Percentiles rank a stretch among this genome's conserved stretches.
Conservation (phyloP, 2,797 vertebrate genomes). For the Crocodylus rhombifer region DNA sequence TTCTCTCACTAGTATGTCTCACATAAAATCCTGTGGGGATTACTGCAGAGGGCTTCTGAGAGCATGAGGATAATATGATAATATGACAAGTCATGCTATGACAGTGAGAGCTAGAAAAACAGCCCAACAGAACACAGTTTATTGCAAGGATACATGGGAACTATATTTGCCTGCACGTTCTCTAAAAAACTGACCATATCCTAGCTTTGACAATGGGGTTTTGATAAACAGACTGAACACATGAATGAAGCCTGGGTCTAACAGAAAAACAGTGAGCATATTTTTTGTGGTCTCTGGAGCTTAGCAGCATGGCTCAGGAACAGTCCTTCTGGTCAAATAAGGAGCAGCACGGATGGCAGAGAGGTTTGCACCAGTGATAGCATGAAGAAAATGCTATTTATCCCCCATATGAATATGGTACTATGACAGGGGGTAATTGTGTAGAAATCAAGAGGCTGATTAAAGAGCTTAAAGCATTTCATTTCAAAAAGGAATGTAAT, state of each 20-base stretch:
- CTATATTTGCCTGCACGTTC: not conserved
- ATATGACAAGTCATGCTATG: not conserved
- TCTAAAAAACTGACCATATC: not conserved
- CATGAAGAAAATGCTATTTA: not conserved
- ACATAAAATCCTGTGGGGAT: not conserved
- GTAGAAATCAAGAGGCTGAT: not conserved
- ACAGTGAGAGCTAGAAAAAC: conserved; percentile 11
- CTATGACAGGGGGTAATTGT: not conserved
- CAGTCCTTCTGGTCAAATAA: not conserved
- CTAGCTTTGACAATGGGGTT: not conserved
- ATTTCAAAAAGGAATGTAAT: not conserved
- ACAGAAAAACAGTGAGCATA: not conserved
- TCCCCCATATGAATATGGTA: not conserved
- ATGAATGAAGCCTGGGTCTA: not conserved
- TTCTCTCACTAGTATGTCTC: conserved; percentile 20
- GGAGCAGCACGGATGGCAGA: not conserved
- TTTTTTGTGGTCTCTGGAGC: not conserved
- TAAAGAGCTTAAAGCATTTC: not conserved
- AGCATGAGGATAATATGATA: not conserved
- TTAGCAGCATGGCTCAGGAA: not conserved
- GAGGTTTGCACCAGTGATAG: not conserved
- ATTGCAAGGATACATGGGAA: not conserved
- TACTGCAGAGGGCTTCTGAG: not conserved
- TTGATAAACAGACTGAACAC: not conserved
- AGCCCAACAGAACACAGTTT: not conserved